phyloP scores from a whole-genome alignment of 2,797 vertebrate genomes.

The Anolis apletophallus region DNA sequence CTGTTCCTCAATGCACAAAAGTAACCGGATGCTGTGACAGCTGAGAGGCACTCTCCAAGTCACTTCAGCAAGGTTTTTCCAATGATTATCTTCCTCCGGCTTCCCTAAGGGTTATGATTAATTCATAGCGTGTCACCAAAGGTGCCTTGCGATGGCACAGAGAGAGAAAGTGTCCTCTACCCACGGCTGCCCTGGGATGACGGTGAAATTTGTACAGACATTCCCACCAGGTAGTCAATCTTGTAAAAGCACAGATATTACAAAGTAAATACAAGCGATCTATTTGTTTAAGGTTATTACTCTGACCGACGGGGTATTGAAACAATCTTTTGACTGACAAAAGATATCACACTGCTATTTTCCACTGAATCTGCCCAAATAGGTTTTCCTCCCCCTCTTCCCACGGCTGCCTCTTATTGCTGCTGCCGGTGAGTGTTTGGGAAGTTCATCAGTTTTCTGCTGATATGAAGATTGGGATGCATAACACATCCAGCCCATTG shows the following conservation, averaged over 20 bases:
- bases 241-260: constrained; percentile 79
- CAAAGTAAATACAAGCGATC: constrained; percentile 79
- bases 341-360: constrained; percentile 66
- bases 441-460: constrained; percentile 45
- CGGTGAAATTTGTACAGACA: constrained; percentile 78
- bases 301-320: constrained; percentile 76
- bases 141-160: constrained; percentile 68
- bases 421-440: constrained; percentile 64
- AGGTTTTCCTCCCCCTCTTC: constrained; percentile 43
- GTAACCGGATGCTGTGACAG: constrained; percentile 66
- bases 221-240: constrained; percentile 76
- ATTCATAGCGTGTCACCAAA: constrained; percentile 74
- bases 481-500: constrained; percentile 57
- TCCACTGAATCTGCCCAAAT: constrained; percentile 68
- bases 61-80: constrained; percentile 46
- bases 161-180: constrained; percentile 75
- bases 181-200: constrained; percentile 71
- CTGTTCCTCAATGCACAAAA: constrained; percentile 57
- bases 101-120: constrained; percentile 72
- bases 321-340: constrained; percentile 77
- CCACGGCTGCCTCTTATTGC: constrained; percentile 50
- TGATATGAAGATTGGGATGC: constrained; percentile 61
- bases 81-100: constrained; percentile 66
- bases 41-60: constrained; percentile 61
- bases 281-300: constrained; percentile 82